These are phyloP conservation scores for Chelmon rostratus DNA, from an alignment of 2,797 vertebrate species.

Conservation along the genomic window DNA sequence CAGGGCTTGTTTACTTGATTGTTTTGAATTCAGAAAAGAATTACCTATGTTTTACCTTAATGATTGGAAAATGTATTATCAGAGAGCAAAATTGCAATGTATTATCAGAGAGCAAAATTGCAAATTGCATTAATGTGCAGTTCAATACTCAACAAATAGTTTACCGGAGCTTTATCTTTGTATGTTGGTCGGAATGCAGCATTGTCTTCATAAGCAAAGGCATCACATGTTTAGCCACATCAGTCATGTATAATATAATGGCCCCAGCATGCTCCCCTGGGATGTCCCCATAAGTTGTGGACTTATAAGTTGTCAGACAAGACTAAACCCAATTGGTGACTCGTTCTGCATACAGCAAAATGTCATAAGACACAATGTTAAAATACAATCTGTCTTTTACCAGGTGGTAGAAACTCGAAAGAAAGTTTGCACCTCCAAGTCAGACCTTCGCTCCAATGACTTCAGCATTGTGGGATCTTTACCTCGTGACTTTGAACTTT, in stretches of 20 bases:
- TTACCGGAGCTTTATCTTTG: not conserved
- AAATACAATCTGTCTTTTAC: constrained; percentile 18
- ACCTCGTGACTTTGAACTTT: constrained; percentile 97
- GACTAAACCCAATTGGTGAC: not conserved
- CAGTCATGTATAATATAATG: not conserved
- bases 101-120: too few relatives aligned
- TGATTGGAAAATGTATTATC: too few relatives aligned
- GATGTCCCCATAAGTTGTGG: not conserved
- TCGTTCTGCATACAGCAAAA: not conserved
- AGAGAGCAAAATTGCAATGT: too few relatives aligned
- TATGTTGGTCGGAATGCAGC: not conserved
- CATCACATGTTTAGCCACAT: not conserved
- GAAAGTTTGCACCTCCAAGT: constrained; percentile 98
- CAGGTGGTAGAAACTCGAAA: constrained; percentile 98
- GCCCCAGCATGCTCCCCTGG: not conserved
- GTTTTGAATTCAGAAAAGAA: not conserved
- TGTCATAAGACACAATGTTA: not conserved
- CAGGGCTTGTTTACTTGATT: not conserved
- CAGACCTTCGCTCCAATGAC: constrained; percentile 96
- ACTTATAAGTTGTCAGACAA: not conserved
- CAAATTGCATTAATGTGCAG: too few relatives aligned
- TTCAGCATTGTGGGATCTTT: constrained; percentile 99
- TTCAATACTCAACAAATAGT: too few relatives aligned
- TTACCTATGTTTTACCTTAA: not conserved
- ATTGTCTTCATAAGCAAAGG: not conserved